phyloP scores from a whole-genome alignment of 2,113 vertebrate genomes.

The Emydocephalus ijimae region DNA sequence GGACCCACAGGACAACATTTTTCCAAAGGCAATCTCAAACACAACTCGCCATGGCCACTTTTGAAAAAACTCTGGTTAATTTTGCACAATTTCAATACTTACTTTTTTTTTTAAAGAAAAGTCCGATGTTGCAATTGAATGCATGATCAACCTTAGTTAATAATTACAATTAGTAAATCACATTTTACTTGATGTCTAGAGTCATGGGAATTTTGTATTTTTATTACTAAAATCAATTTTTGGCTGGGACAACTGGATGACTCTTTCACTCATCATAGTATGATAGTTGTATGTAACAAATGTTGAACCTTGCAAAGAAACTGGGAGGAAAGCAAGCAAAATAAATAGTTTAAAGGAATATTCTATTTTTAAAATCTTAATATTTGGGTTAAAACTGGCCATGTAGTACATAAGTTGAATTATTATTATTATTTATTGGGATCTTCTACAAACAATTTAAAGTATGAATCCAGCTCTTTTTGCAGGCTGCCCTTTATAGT shows the following conservation, averaged over 20 bases:
- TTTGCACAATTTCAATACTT: background rate
- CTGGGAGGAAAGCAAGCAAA: conserved; percentile 50
- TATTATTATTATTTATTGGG: background rate
- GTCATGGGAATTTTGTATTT: background rate
- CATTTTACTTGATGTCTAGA: background rate
- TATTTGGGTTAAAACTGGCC: background rate
- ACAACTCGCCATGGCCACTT: background rate
- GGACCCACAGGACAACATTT: background rate
- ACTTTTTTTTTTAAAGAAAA: background rate
- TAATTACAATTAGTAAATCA: background rate
- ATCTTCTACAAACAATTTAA: background rate
- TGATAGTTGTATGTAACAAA: background rate
- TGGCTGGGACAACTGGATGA: rapidly evolving
- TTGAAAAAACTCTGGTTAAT: background rate
- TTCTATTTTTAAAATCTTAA: background rate
- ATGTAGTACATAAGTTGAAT: background rate
- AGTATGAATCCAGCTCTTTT: background rate
- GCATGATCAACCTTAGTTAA: background rate
- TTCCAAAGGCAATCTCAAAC: background rate
- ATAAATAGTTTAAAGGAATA: conserved; percentile 7
- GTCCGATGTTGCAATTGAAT: background rate
- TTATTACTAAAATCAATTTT: conserved; percentile 22
- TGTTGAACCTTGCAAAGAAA: conserved; percentile 50
- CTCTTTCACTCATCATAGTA: background rate
- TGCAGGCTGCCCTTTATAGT: background rate